Evolutionary conservation across 1,140 invertebrate genomes (phyloP), one percentile per base, ranked within the genome.

Genomic region (Solen grandis): DNA sequence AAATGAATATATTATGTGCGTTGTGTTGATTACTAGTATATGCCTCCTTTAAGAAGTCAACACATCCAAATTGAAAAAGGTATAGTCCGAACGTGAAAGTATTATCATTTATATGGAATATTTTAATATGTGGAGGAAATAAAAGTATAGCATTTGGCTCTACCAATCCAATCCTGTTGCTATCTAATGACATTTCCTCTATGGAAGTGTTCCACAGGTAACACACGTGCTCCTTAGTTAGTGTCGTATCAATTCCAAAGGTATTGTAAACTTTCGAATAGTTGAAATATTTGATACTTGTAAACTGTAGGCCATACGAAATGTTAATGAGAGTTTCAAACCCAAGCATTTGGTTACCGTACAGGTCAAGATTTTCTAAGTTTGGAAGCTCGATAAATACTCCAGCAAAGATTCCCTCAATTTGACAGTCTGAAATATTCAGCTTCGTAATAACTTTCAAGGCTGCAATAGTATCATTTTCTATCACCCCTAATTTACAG

Each of bases 141-240:
- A 85, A 16, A 1, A 46, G 62, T 22, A 76, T 16, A 22, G 73
- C 73, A 27, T 73, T 73, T 25, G 16, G 57, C 33, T 63, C 65
- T 16, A 82, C 54, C 33, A 46, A 13, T 41, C 27, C 22, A 35
- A 59, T 13, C 14, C 55, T 27, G 35, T 68, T 65, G 25, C 33
- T 50, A n/a, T 25, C 52, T 10, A 60, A 27, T 38, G 1, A 35
- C 22, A 69, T n/a, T 50, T 41, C 76, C 22, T 25, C 14, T 19
- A 62, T 52, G 19, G 41, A 65, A 27, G 82, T 83, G 46, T 83
- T 73, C 68, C 68, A 72, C 5, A 83, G 59, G 69, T 73, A 79
- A n/a, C 62, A 65, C 1, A 73, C 22, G 38, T 78, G 46, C 25
- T 22, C 2, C 27, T 25, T 5, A 1, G 33, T 41, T 27, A 83